Evolutionary conservation across 2,797 vertebrate species (phyloP), one percentile per base, ranked within the genome.

Genomic region (Labeo calbasu): DNA sequence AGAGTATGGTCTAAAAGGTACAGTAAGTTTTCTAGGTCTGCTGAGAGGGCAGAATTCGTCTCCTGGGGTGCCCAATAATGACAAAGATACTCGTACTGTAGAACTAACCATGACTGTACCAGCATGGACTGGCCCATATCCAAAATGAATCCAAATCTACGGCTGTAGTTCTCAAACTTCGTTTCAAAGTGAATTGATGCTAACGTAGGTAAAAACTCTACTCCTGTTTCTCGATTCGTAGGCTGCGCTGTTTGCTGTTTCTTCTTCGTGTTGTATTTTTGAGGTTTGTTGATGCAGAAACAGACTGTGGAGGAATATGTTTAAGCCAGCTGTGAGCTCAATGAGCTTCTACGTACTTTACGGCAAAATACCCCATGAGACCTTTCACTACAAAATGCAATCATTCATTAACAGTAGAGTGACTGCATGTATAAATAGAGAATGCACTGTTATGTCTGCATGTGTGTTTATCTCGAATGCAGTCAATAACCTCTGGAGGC

Each of bases 401-500:
- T 83, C 77, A 55, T 55, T 83, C 46, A 86, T 78, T 82, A 82
- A 86, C 23, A 50, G 23, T 68, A 63, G 65, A 82, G 76, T 79
- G 80, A 77, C 57, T 59, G 48, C 63, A 65, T 19, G 21, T 51
- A 66, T 71, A 83, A 75, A 79, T 59, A 28, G 23, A 57, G 53
- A 36, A 53, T 72, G 55, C 50, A 23, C 21, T 76, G 53, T 79
- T 82, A 53, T 40, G 40, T 32, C 75, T 73, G 14, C 48, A 55
- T 66, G 12, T 51, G 48, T 73, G 28, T n/a, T 81, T 81, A 78
- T 78, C 65, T 80, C 50, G 77, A 50, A 51, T 68, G 69, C 63
- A 76, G 23, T 75, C 55, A 59, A 72, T 83, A 72, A 25, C n/a
- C 91, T 92, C 92, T 90, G 90, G 91, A 92, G 90, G 88, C 87